Percentiles rank a stretch among this genome's conserved stretches.
Evolutionary conservation across 2,888 invertebrate genomes (phyloP).

Genomic region (Timema podura): DNA sequence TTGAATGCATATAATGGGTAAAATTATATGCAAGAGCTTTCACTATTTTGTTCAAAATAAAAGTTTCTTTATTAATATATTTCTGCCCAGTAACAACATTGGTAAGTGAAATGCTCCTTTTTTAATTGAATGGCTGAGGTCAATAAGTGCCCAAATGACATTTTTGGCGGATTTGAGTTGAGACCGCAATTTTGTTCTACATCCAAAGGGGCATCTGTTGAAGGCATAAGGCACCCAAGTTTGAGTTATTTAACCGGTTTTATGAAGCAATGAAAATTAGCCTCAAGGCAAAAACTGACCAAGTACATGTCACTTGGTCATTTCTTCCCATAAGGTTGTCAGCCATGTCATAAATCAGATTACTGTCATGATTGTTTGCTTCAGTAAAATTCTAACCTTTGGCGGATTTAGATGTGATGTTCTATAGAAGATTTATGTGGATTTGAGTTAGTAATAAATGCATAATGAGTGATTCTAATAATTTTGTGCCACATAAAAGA

Average conservation of each 20-base stretch:
- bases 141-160: background rate
- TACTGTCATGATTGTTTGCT: background rate
- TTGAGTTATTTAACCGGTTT: background rate
- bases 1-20: no score
- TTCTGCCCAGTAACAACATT: no score
- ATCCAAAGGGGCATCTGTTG: background rate
- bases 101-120: no score
- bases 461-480: background rate
- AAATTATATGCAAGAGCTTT: no score
- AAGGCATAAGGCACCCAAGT: constrained; percentile 9
- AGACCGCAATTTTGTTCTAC: background rate
- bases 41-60: no score
- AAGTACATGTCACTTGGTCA: background rate
- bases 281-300: constrained; percentile 7
- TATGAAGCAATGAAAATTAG: background rate
- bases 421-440: no score
- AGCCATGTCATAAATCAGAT: background rate
- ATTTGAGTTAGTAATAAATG: no score
- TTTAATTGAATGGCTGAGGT: background rate
- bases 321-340: background rate
- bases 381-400: background rate
- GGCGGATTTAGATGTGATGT: background rate
- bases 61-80: no score
- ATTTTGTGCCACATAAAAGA: background rate
- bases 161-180: constrained; percentile 6